Percentiles rank a stretch among this genome's conserved stretches.
These are phyloP conservation scores for Anhinga anhinga DNA, from an alignment of 2,113 vertebrate genomes.

Conservation along the genomic window DNA sequence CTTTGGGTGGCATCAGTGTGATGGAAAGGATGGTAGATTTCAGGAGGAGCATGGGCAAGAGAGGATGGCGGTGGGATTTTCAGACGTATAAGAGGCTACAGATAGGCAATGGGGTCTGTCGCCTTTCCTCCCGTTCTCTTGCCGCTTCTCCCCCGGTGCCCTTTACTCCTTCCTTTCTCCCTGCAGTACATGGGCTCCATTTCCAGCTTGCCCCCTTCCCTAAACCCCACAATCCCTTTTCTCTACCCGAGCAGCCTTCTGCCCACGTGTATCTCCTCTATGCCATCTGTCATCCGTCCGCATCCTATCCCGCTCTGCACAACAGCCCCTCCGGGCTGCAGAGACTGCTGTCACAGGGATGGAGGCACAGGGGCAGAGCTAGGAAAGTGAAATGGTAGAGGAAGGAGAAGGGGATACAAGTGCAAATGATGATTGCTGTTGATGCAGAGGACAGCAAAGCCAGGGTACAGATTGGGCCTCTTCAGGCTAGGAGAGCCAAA, in stretches of 20 bases:
- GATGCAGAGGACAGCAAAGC: background rate
- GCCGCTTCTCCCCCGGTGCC: background rate
- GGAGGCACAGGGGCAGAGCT: background rate
- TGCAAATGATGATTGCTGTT: background rate
- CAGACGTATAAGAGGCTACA: background rate
- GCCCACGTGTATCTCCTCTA: rapidly evolving
- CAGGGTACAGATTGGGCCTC: background rate
- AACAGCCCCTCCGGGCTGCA: background rate
- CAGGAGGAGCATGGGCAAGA: background rate
- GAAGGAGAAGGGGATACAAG: background rate
- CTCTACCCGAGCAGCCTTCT: background rate
- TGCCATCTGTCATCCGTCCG: background rate
- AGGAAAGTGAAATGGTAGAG: background rate
- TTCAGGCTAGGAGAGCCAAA: background rate
- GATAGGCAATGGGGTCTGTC: background rate
- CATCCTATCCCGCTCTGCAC: background rate
- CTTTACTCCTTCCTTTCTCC: background rate
- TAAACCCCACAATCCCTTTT: background rate
- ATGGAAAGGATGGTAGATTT: background rate
- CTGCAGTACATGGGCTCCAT: background rate
- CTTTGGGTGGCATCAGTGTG: background rate
- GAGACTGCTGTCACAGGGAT: background rate
- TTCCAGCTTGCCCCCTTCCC: background rate
- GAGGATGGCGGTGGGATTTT: background rate
- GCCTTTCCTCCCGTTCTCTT: background rate